phyloP scores from a whole-genome alignment of 2,797 vertebrate genomes.

The Gadopsis marmoratus region DNA sequence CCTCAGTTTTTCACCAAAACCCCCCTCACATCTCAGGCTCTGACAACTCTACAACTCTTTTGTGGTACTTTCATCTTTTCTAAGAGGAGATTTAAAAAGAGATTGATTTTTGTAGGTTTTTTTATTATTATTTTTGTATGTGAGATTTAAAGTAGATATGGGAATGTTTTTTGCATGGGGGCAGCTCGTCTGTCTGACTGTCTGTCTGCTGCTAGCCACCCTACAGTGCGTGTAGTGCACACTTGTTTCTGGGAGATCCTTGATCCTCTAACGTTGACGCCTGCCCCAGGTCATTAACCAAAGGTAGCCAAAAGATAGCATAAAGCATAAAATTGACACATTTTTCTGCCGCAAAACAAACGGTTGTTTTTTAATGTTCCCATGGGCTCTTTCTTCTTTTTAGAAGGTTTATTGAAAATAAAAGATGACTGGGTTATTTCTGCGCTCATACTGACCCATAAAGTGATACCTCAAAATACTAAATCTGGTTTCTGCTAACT shows the following conservation, averaged over 20 bases:
- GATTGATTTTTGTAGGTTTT: conserved; percentile 97
- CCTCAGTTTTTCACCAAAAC: conserved; percentile 99
- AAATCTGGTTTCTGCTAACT: conserved; percentile 94
- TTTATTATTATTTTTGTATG: conserved; percentile 98
- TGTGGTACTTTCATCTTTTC: conserved; percentile 98
- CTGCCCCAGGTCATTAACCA: conserved; percentile 96
- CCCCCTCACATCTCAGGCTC: conserved; percentile 97
- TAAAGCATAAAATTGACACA: conserved; percentile 87
- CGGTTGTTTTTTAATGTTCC: conserved; percentile 89
- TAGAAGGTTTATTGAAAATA: conserved; percentile 66
- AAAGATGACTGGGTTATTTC: conserved; percentile 87
- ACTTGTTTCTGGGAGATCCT: conserved; percentile 94
- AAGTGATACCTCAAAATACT: conserved; percentile 94
- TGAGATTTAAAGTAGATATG: conserved; percentile 96
- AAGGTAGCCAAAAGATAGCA: conserved; percentile 94
- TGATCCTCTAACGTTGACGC: conserved; percentile 91
- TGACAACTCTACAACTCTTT: conserved; percentile 94
- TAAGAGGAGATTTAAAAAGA: conserved; percentile 86
- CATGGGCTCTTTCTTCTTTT: conserved; percentile 92
- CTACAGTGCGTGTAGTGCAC: conserved; percentile 91
- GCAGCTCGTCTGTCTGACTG: conserved; percentile 87
- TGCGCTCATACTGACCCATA: conserved; percentile 94
- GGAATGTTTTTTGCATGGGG: conserved; percentile 97
- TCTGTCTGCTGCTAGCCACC: conserved; percentile 90
- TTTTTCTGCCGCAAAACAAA: conserved; percentile 90